Percentiles rank a stretch among this genome's conserved stretches.
phyloP scores from a whole-genome alignment of 2,888 invertebrate genomes.

The Napeogenes sylphis region DNA sequence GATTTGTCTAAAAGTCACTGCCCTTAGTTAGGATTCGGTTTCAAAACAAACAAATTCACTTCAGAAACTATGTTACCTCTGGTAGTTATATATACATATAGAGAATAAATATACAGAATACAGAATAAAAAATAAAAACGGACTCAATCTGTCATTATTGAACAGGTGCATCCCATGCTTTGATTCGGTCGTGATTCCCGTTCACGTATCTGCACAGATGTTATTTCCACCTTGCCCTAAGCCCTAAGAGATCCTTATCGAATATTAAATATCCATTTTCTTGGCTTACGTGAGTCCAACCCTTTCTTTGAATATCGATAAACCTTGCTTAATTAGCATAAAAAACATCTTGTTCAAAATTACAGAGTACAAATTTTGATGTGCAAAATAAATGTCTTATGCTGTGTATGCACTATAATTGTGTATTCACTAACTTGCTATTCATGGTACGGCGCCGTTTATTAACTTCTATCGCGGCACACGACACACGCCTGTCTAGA shows the following conservation, averaged over 20 bases:
- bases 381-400: neutral
- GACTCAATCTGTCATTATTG: too few species aligned
- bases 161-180: conserved; percentile 55
- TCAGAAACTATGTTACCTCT: too few species aligned
- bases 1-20: too few species aligned
- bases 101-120: too few species aligned
- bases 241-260: conserved; percentile 48
- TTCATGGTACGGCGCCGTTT: conserved; percentile 48
- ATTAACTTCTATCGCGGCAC: conserved; percentile 60
- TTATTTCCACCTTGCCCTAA: conserved; percentile 52
- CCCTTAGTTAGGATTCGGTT: too few species aligned
- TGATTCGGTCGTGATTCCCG: conserved; percentile 61
- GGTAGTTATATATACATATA: too few species aligned
- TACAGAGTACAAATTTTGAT: neutral
- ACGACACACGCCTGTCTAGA: conserved; percentile 66
- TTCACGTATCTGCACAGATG: conserved; percentile 54
- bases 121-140: too few species aligned
- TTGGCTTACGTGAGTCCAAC: neutral
- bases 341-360: neutral
- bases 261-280: conserved; percentile 41
- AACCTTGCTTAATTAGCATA: neutral
- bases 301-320: neutral
- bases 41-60: too few species aligned
- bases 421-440: conserved; percentile 31
- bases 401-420: neutral